These are phyloP conservation scores for Rhineura floridana DNA, from an alignment of 2,113 vertebrate species.

Conservation along the genomic window DNA sequence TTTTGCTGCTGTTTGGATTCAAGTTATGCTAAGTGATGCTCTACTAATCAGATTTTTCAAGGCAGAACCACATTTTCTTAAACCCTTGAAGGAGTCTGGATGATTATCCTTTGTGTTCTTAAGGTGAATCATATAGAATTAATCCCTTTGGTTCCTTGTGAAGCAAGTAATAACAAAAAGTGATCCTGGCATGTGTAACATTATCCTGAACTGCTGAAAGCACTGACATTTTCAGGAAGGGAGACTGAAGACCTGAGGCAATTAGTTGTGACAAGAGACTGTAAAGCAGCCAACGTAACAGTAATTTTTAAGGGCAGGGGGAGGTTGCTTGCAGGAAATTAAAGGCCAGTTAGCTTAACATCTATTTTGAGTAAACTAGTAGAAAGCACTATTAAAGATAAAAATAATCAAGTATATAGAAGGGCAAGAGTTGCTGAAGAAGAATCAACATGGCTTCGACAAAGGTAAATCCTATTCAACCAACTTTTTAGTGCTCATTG, in stretches of 20 bases:
- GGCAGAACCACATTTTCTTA: constrained; percentile 58
- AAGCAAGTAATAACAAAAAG: constrained; percentile 30
- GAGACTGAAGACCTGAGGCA: too few relatives aligned
- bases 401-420: not conserved
- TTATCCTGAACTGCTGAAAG: not conserved
- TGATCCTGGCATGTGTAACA: constrained; percentile 15
- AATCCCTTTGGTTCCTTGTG: not conserved
- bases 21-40: constrained; percentile 36
- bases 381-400: not conserved
- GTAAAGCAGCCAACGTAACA: not conserved
- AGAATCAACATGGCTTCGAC: not conserved
- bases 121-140: constrained; percentile 33
- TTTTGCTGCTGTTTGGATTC: constrained; percentile 50
- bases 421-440: not conserved
- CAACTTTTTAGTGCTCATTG: too few relatives aligned
- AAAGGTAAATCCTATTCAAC: too few relatives aligned
- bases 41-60: constrained; percentile 24
- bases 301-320: not conserved
- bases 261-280: too few relatives aligned
- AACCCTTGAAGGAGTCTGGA: constrained; percentile 31
- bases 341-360: not conserved
- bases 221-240: not conserved
- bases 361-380: not conserved
- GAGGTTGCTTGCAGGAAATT: not conserved
- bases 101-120: constrained; percentile 7